phyloP scores from a whole-genome alignment of 2,888 invertebrate genomes.

The Acrobasis consociella region DNA sequence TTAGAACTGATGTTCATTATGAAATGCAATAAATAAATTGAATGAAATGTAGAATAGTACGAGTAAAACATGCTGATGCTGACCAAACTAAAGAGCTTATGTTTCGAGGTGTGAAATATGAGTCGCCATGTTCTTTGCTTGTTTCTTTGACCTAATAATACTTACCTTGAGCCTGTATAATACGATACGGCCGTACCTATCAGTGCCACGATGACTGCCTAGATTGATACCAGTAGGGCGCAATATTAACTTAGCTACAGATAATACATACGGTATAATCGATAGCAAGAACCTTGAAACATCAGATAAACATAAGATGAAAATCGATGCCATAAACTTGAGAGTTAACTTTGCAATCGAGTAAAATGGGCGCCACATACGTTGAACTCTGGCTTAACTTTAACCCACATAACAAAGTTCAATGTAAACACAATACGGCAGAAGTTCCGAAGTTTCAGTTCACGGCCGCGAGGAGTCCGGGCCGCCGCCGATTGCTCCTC shows the following conservation, averaged over 20 bases:
- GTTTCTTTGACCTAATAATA: slow-evolving; percentile 21
- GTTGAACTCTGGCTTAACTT: slow-evolving; percentile 81
- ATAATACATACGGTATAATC: slow-evolving; percentile 19
- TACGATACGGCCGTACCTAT: slow-evolving; percentile 13
- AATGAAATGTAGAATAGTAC: no score
- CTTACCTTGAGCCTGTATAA: slow-evolving; percentile 16
- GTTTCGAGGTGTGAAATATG: background rate
- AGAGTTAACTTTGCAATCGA: slow-evolving; percentile 76
- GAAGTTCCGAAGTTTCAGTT: slow-evolving; percentile 79
- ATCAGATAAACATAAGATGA: slow-evolving; percentile 77
- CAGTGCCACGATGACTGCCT: slow-evolving; percentile 8
- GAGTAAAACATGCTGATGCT: no score
- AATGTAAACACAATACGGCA: slow-evolving; percentile 82
- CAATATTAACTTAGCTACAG: slow-evolving; percentile 19
- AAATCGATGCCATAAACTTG: slow-evolving; percentile 79
- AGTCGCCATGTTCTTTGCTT: background rate
- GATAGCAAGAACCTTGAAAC: slow-evolving; percentile 69
- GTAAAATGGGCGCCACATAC: slow-evolving; percentile 74
- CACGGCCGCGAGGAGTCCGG: slow-evolving; percentile 72
- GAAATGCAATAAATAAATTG: no score
- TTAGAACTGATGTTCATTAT: no score
- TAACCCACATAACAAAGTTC: slow-evolving; percentile 83
- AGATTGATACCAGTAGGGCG: slow-evolving; percentile 19
- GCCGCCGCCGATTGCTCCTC: slow-evolving; percentile 42
- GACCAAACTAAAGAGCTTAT: no score